Conservation (phyloP, 37 sponge, comb jelly and placozoan genomes). For the Eunapius fragilis region DNA sequence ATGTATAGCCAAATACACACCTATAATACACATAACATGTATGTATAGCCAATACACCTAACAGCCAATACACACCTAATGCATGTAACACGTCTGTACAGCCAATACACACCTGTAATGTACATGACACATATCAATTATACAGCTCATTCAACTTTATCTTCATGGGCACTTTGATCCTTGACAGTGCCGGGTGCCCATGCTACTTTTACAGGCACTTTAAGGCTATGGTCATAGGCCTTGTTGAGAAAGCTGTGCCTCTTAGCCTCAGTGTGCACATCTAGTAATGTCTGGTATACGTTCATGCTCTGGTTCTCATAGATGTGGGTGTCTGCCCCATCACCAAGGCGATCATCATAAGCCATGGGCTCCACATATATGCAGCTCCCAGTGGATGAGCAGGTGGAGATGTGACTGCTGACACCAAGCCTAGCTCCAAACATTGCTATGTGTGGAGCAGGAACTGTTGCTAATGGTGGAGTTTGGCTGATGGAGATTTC, state of each 20-base stretch:
- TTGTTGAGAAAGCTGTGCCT: not conserved
- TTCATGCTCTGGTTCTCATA: not conserved
- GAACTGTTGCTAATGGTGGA: not conserved
- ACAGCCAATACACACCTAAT: too few species aligned
- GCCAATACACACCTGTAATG: too few species aligned
- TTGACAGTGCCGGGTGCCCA: not conserved
- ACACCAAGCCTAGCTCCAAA: not conserved
- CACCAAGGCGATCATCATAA: not conserved
- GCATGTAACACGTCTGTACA: too few species aligned
- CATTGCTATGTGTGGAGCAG: not conserved
- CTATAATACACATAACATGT: too few species aligned
- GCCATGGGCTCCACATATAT: not conserved
- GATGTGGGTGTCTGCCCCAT: not conserved
- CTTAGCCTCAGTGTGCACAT: not conserved
- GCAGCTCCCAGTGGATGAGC: not conserved
- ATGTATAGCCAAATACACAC: too few species aligned
- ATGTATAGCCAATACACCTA: too few species aligned
- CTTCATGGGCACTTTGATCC: not conserved
- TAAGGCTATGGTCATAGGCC: not conserved
- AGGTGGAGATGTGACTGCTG: not conserved
- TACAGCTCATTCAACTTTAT: not conserved
- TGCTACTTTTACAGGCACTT: not conserved
- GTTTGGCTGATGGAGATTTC: not conserved
- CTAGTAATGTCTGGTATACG: not conserved
- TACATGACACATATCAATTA: not conserved